Evolutionary conservation across 2,888 invertebrate genomes (phyloP).

Genomic region (Drosophila picticornis): DNA sequence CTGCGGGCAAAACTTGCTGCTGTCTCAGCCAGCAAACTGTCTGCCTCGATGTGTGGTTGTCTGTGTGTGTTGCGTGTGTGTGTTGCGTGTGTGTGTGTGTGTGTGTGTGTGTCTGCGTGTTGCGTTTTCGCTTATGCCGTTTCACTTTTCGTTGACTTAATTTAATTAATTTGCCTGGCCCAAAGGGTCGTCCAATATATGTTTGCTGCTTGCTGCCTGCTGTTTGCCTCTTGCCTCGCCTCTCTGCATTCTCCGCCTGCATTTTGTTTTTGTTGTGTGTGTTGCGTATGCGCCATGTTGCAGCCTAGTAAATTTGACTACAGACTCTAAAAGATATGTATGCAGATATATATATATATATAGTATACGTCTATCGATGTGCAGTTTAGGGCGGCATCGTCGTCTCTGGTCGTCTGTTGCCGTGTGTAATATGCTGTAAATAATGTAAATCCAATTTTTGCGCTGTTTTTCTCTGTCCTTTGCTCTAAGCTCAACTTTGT

Average conservation of each 20-base stretch:
- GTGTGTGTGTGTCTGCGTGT: constrained; percentile 21
- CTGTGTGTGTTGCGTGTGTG: constrained; percentile 12
- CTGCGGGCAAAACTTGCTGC: constrained; percentile 62
- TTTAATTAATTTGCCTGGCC: constrained; percentile 78
- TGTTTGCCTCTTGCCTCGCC: neutral
- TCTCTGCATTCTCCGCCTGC: constrained; percentile 26
- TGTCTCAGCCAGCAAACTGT: constrained; percentile 36
- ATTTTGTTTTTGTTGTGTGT: constrained; percentile 49
- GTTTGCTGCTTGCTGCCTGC: constrained; percentile 38
- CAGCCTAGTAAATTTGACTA: constrained; percentile 39
- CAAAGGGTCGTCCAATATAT: constrained; percentile 69
- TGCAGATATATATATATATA: neutral
- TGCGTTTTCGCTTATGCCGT: constrained; percentile 70
- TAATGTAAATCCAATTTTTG: constrained; percentile 77
- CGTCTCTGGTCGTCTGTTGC: constrained; percentile 11
- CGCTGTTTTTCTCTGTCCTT: constrained; percentile 24
- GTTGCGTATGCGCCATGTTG: constrained; percentile 69
- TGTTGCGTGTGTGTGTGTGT: constrained; percentile 24
- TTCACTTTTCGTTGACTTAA: constrained; percentile 81
- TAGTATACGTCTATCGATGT: constrained; percentile 38
- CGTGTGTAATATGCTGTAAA: constrained; percentile 74
- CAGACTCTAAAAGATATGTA: constrained; percentile 9
- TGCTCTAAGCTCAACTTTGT: constrained; percentile 22
- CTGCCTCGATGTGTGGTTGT: constrained; percentile 15
- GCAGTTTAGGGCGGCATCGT: constrained; percentile 16